phyloP scores from a whole-genome alignment of 2,113 vertebrate genomes.

The Myocastor coypus region DNA sequence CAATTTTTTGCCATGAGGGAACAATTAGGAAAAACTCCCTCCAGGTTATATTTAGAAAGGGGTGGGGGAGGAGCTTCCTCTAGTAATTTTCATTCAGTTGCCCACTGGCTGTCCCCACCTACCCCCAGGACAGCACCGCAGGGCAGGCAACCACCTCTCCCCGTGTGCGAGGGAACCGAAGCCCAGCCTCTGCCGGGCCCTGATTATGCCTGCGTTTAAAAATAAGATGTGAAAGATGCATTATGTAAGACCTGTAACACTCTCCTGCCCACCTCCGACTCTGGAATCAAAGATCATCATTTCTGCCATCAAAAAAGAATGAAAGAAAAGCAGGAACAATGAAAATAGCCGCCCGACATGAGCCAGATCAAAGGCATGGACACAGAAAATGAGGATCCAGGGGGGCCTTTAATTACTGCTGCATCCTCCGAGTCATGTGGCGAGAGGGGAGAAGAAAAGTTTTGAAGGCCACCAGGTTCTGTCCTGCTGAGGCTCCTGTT shows the following conservation, averaged over 20 bases:
- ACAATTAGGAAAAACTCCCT: slow-evolving; percentile 89
- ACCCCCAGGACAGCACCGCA: slow-evolving; percentile 22
- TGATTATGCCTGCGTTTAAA: slow-evolving; percentile 88
- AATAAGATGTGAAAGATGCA: slow-evolving; percentile 89
- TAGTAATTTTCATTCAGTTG: slow-evolving; percentile 76
- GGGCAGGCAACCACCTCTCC: slow-evolving; percentile 54
- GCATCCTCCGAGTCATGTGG: slow-evolving; percentile 93
- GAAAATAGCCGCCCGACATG: slow-evolving; percentile 91
- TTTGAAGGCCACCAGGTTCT: slow-evolving; percentile 93
- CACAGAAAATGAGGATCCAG: slow-evolving; percentile 93
- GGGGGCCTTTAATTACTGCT: slow-evolving; percentile 98
- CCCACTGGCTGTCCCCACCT: slow-evolving; percentile 62
- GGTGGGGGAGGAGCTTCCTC: slow-evolving; percentile 75
- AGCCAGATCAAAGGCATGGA: slow-evolving; percentile 95
- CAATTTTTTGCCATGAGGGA: slow-evolving; percentile 86
- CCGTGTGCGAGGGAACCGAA: slow-evolving; percentile 68
- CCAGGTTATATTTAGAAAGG: slow-evolving; percentile 86
- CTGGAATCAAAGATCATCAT: slow-evolving; percentile 92
- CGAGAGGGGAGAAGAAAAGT: slow-evolving; percentile 90
- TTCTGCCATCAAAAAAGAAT: slow-evolving; percentile 94
- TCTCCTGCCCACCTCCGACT: slow-evolving; percentile 90
- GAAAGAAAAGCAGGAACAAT: slow-evolving; percentile 92
- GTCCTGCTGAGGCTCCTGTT: slow-evolving; percentile 90
- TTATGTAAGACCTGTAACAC: slow-evolving; percentile 87
- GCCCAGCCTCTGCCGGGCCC: slow-evolving; percentile 79